Evolutionary conservation across 2,113 vertebrate genomes (phyloP).

Genomic region (Mesitornis unicolor): DNA sequence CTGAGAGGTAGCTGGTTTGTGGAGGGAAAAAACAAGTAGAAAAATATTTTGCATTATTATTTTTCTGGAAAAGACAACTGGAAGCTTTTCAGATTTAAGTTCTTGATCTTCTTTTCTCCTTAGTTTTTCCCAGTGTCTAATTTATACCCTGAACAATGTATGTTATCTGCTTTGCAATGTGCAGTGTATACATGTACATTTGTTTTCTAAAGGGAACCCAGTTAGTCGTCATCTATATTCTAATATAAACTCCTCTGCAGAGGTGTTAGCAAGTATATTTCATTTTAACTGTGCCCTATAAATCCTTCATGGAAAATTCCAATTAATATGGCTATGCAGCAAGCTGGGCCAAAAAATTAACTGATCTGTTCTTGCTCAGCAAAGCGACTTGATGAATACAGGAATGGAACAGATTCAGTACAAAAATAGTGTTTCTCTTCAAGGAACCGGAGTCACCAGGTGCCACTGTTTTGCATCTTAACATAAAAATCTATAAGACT

Average conservation of each 20-base stretch:
- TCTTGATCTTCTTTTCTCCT: constrained; percentile 15
- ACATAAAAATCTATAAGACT: constrained; percentile 71
- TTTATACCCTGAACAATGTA: background rate
- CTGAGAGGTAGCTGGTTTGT: background rate
- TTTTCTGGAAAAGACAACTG: background rate
- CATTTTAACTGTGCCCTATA: constrained; percentile 56
- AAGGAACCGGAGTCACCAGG: constrained; percentile 53
- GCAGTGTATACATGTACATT: background rate
- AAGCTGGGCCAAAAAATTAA: constrained; percentile 65
- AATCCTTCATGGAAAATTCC: constrained; percentile 66
- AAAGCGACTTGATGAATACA: constrained; percentile 55
- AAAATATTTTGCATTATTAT: constrained; percentile 8
- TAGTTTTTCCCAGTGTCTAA: background rate
- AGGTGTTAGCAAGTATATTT: constrained; percentile 50
- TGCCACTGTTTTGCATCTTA: constrained; percentile 74
- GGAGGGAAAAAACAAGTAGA: background rate
- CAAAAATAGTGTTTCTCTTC: constrained; percentile 58
- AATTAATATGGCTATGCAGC: constrained; percentile 34
- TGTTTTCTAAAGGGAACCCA: constrained; percentile 20
- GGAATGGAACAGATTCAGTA: constrained; percentile 53
- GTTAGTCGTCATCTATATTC: constrained; percentile 14
- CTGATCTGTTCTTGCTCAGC: constrained; percentile 43
- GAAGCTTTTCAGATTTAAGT: background rate
- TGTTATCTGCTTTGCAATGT: constrained; percentile 7
- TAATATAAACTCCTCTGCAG: constrained; percentile 31